Conservation (phyloP, 2,888 invertebrate genomes). For the Drosophila nr. perissopoda region DNA sequence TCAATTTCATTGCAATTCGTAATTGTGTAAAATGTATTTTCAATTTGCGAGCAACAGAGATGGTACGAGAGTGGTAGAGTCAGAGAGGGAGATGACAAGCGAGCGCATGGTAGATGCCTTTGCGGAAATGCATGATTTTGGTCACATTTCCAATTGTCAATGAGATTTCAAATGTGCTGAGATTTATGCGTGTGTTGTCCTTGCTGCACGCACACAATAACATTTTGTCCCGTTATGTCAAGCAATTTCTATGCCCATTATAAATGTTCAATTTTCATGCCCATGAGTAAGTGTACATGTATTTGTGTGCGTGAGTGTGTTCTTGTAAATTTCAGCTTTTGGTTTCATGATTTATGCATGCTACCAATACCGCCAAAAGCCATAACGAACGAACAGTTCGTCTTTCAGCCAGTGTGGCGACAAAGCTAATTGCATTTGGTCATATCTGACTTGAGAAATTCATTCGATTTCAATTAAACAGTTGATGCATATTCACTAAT, state of each 20-base stretch:
- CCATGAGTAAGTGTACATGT: constrained; percentile 8
- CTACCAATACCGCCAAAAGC: constrained; percentile 48
- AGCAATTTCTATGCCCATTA: constrained; percentile 66
- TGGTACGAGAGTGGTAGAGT: background rate
- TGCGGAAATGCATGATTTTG: constrained; percentile 76
- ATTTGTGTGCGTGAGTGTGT: constrained; percentile 27
- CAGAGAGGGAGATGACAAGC: background rate
- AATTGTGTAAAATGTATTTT: constrained; percentile 80
- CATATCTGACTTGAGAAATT: constrained; percentile 46
- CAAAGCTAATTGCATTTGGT: constrained; percentile 68
- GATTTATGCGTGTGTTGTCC: constrained; percentile 66
- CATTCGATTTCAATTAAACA: constrained; percentile 39
- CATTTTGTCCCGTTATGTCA: constrained; percentile 55
- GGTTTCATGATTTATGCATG: constrained; percentile 69
- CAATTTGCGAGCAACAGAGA: constrained; percentile 54
- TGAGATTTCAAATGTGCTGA: constrained; percentile 75
- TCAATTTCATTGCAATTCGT: constrained; percentile 79
- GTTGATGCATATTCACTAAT: constrained; percentile 9
- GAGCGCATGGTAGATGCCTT: constrained; percentile 26
- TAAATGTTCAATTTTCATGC: constrained; percentile 54
- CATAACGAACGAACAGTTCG: constrained; percentile 14
- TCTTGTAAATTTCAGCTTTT: constrained; percentile 64
- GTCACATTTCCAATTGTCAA: constrained; percentile 80
- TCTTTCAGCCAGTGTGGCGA: constrained; percentile 8
- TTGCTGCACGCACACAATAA: constrained; percentile 49